Conservation (phyloP, 2,113 vertebrate species). For the Podarcis cretensis region DNA sequence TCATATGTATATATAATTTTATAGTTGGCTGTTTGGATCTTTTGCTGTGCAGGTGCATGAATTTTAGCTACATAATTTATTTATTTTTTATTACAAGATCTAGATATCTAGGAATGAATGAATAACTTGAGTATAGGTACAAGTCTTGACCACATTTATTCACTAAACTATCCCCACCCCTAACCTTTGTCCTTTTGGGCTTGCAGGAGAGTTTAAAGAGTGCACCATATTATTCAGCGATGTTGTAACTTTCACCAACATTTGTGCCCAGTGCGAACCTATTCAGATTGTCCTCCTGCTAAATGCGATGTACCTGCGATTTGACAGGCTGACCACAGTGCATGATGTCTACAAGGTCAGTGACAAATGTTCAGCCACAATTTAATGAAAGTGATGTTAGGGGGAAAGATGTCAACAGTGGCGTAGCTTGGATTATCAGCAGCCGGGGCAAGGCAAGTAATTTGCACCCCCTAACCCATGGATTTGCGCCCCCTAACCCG, state of each 20-base stretch:
- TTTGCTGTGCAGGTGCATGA: not conserved
- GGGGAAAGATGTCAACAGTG: not conserved
- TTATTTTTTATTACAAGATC: too few relatives aligned
- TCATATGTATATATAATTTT: not conserved
- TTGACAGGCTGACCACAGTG: conserved; percentile 81
- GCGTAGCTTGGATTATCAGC: too few relatives aligned
- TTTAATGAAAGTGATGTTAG: not conserved
- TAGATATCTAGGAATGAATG: not conserved
- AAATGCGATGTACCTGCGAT: conserved; percentile 81
- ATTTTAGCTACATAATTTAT: too few relatives aligned
- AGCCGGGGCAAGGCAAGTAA: too few relatives aligned
- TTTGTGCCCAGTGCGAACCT: conserved; percentile 81
- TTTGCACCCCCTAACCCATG: too few relatives aligned
- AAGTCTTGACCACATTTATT: fast-evolving
- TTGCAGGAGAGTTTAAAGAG: conserved; percentile 80
- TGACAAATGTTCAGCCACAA: not conserved
- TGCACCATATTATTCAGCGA: conserved; percentile 83
- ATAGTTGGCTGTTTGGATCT: not conserved
- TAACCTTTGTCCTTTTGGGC: conserved; percentile 24
- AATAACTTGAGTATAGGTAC: not conserved
- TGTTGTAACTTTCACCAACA: conserved; percentile 81
- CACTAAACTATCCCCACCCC: not conserved
- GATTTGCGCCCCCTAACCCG: too few relatives aligned
- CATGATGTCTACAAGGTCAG: conserved; percentile 84
- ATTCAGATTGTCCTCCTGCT: conserved; percentile 84